A percentile compares a stretch with the other conserved stretches of the same genome.
These are phyloP conservation scores for Drosophila malerkotliana DNA, from an alignment of 1,140 invertebrate genomes.

Conservation along the genomic window DNA sequence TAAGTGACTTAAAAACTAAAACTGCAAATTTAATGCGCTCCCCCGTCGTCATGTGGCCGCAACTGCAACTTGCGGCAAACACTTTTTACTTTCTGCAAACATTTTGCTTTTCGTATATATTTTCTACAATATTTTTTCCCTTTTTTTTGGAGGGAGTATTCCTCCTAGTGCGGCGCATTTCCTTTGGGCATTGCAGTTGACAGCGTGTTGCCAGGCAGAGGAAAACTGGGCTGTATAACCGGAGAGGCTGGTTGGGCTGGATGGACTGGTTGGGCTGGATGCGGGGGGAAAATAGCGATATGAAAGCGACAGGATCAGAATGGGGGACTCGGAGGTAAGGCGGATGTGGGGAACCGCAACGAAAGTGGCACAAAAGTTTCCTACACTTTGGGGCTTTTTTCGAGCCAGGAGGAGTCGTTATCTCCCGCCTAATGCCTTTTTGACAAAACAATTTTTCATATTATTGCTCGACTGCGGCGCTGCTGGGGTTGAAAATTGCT, in stretches of 20 bases:
- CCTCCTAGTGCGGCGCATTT: slow-evolving; percentile 68
- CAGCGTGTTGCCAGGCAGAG: slow-evolving; percentile 59
- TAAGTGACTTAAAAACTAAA: slow-evolving; percentile 80
- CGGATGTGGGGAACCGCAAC: slow-evolving; percentile 41
- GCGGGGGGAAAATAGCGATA: slow-evolving; percentile 3
- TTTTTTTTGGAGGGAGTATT: slow-evolving; percentile 2
- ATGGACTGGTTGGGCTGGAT: not conserved
- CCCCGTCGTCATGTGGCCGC: slow-evolving; percentile 56
- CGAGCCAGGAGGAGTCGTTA: slow-evolving; percentile 45
- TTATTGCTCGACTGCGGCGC: slow-evolving; percentile 61
- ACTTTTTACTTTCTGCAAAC: slow-evolving; percentile 73
- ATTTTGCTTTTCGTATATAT: slow-evolving; percentile 60
- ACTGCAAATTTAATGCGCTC: slow-evolving; percentile 77
- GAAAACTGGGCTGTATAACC: not conserved
- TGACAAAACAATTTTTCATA: slow-evolving; percentile 79
- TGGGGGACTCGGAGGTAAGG: not conserved
- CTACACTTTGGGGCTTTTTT: slow-evolving; percentile 57
- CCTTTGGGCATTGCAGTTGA: slow-evolving; percentile 80
- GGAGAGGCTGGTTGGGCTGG: not conserved
- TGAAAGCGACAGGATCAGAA: slow-evolving; percentile 13
- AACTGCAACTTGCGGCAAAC: slow-evolving; percentile 70
- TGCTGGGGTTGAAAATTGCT: slow-evolving; percentile 65
- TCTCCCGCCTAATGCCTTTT: slow-evolving; percentile 72
- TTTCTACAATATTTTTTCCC: not conserved
- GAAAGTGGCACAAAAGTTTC: slow-evolving; percentile 78